Evolutionary conservation across 2,797 vertebrate species (phyloP).

Genomic region (Mormyrops boulengeri): DNA sequence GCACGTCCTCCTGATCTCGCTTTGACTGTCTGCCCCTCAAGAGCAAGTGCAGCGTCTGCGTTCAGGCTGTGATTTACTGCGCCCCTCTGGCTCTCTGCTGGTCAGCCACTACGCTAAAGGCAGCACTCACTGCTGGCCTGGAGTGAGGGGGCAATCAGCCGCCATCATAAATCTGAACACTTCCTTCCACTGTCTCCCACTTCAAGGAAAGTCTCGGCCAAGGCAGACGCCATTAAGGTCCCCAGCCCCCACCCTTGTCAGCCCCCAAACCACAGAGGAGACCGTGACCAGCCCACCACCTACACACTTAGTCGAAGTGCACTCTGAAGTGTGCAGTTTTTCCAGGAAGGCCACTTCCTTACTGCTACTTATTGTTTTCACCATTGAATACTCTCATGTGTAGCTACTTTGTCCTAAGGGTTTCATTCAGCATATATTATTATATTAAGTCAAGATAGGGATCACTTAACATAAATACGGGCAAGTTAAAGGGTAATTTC

Average conservation of each 20-base stretch:
- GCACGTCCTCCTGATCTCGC: not conserved
- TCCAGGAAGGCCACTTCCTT: not conserved
- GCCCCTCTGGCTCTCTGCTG: constrained; percentile 27
- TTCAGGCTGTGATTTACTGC: constrained; percentile 34
- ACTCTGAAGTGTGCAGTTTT: not conserved
- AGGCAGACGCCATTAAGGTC: constrained; percentile 39
- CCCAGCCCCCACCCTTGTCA: not conserved
- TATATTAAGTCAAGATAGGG: not conserved
- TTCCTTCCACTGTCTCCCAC: constrained; percentile 38
- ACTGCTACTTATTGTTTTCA: not conserved
- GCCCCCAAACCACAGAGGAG: not conserved
- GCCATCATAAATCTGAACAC: constrained; percentile 43
- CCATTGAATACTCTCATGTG: not conserved
- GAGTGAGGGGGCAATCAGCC: constrained; percentile 39
- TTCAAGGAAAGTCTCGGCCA: constrained; percentile 35
- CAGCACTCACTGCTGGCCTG: not conserved
- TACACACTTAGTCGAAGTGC: not conserved
- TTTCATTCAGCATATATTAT: not conserved
- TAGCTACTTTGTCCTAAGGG: not conserved
- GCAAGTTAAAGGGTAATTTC: not conserved
- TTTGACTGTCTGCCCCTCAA: constrained; percentile 21
- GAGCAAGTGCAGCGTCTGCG: constrained; percentile 41
- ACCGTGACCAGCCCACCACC: not conserved
- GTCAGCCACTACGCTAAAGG: constrained; percentile 32
- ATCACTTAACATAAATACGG: not conserved